Conservation (phyloP, 2,888 invertebrate genomes). For the Orchesellides sinensis region DNA sequence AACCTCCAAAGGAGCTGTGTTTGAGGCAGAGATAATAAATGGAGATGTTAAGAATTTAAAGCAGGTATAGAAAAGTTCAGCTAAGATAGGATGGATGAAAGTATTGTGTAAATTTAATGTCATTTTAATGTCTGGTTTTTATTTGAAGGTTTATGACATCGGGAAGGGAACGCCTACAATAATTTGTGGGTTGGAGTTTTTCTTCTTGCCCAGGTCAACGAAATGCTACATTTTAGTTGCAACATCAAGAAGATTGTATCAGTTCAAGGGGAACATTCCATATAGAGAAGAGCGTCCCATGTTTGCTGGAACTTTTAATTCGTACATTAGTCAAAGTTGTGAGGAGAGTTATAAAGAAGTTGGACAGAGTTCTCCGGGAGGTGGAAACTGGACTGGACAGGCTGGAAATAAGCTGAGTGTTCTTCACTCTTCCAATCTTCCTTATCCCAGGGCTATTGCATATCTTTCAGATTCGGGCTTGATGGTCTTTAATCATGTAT, state of each 20-base stretch:
- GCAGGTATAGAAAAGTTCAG: slow-evolving; percentile 82
- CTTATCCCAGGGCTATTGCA: slow-evolving; percentile 69
- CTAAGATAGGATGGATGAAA: not conserved
- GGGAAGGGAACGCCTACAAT: slow-evolving; percentile 83
- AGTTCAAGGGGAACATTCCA: slow-evolving; percentile 87
- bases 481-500: slow-evolving; percentile 71
- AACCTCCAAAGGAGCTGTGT: slow-evolving; percentile 91
- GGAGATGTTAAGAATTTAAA: slow-evolving; percentile 91
- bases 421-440: slow-evolving; percentile 60
- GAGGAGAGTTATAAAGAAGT: slow-evolving; percentile 69
- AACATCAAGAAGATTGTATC: slow-evolving; percentile 90
- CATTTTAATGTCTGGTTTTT: slow-evolving; percentile 1
- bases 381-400: slow-evolving; percentile 63
- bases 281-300: slow-evolving; percentile 88
- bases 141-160: slow-evolving; percentile 88
- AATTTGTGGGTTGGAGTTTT: slow-evolving; percentile 92
- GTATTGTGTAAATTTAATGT: not conserved
- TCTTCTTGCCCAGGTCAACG: slow-evolving; percentile 84
- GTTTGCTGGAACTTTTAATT: slow-evolving; percentile 87
- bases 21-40: slow-evolving; percentile 91
- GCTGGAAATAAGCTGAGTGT: slow-evolving; percentile 65
- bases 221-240: slow-evolving; percentile 90
- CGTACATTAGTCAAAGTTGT: slow-evolving; percentile 80
- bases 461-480: slow-evolving; percentile 70
- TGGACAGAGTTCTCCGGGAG: slow-evolving; percentile 47